These are phyloP conservation scores for Perccottus glenii DNA, from an alignment of 2,113 vertebrate species.

Conservation along the genomic window DNA sequence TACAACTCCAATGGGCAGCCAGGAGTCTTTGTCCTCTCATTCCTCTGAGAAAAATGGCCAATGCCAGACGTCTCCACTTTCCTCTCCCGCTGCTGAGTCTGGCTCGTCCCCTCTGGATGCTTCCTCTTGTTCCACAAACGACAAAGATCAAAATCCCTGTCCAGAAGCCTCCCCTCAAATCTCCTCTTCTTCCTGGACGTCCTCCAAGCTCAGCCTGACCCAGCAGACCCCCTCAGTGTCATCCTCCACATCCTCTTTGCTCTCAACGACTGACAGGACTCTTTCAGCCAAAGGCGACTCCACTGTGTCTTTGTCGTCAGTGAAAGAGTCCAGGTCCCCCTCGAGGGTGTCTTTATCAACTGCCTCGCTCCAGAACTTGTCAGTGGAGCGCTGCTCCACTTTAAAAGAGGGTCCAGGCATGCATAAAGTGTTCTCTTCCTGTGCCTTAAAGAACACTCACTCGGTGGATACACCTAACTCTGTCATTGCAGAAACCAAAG, in stretches of 20 bases:
- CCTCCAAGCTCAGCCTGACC: slow-evolving; percentile 68
- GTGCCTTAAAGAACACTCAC: slow-evolving; percentile 56
- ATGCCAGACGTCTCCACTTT: slow-evolving; percentile 79
- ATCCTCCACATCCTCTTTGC: slow-evolving; percentile 89
- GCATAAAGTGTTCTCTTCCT: slow-evolving; percentile 47
- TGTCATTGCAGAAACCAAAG: slow-evolving; percentile 30
- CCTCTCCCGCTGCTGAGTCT: slow-evolving; percentile 63
- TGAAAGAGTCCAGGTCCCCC: slow-evolving; percentile 49
- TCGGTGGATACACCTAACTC: slow-evolving; percentile 29
- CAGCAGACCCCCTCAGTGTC: slow-evolving; percentile 88
- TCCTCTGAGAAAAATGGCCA: slow-evolving; percentile 95
- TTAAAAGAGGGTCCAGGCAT: slow-evolving; percentile 33
- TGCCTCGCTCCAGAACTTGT: slow-evolving; percentile 19
- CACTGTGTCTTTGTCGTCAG: slow-evolving; percentile 44
- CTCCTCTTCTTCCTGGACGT: slow-evolving; percentile 44
- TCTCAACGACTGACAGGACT: slow-evolving; percentile 85
- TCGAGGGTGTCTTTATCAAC: slow-evolving; percentile 49
- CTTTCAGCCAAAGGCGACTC: slow-evolving; percentile 74
- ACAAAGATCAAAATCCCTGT: slow-evolving; percentile 27
- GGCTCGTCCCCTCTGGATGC: slow-evolving; percentile 35
- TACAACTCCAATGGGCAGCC: slow-evolving; percentile 96
- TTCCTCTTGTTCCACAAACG: slow-evolving; percentile 43
- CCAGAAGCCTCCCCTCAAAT: slow-evolving; percentile 36
- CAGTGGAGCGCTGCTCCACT: slow-evolving; percentile 25
- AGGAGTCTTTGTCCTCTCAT: slow-evolving; percentile 96